Base-by-base conservation (phyloP, 1,140 invertebrate genomes). In the Holcopasites calliopsidis region DNA sequence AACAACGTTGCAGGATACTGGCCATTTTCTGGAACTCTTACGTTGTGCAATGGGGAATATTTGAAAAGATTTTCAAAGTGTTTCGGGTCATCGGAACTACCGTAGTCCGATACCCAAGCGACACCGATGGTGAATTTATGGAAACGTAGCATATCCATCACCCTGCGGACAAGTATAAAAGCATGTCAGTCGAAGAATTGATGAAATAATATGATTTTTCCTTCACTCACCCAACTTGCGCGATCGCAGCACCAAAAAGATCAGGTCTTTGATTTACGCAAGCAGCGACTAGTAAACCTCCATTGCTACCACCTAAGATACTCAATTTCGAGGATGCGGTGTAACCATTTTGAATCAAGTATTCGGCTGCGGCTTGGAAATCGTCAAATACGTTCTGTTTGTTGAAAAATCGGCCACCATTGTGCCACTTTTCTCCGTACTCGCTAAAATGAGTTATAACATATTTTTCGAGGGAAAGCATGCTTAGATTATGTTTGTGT, bases 331-430 rank as follows among this genome's bases (percentile, higher is more conserved):
- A 90, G 18, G 94, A 91, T 31, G 89, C 92, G 0, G 98, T 99
- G 88, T 98, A 99, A 18, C 95, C 94, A 77, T 97, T 93, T 16
- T 93, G 86, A 42, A 99, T 94, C 13, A 99, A 93, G 92, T 97
- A 99, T 91, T 99, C 95, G 0, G 97, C 98, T 21, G 98, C 98
- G 75, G 94, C 92, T 88, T 97, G 96, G 91, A 99, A 99, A 92
- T 99, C 99, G 92, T 99, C 96, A 91, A 99, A 99, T 47, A 96
- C 96, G 92, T 99, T 99, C 92, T 99, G 98, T 90, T 99, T 99
- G 79, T 99, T 98, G 0, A 95, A 93, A 55, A 98, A 93, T 28
- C 96, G 94, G 13, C 98, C 99, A 18, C 92, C 95, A 90, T 99
- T 97, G 90, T 99, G 98, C 99, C 99, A 99, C 68, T 94, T 95